Conservation (phyloP, 2,113 vertebrate genomes). For the Ursus arctos region DNA sequence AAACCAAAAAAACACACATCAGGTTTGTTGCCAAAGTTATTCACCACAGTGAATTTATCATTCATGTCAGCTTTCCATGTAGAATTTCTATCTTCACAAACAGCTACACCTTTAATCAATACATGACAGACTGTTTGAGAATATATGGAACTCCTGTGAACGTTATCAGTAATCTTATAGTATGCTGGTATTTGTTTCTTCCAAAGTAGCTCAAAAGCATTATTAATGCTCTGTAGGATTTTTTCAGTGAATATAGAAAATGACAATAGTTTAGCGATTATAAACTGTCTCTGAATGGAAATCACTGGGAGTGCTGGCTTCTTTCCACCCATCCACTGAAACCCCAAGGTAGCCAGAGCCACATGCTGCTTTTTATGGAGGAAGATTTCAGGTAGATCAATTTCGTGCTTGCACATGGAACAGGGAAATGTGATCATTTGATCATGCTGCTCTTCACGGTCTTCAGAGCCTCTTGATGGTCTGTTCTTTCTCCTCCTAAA, state of each 20-base stretch:
- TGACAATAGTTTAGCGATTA: constrained; percentile 70
- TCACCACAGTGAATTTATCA: constrained; percentile 76
- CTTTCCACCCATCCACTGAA: neutral
- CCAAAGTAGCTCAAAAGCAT: constrained; percentile 81
- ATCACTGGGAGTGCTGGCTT: neutral
- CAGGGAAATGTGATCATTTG: constrained; percentile 68
- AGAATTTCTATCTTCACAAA: constrained; percentile 85
- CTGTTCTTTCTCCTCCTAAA: neutral
- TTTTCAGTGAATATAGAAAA: constrained; percentile 70
- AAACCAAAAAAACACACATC: constrained; percentile 86
- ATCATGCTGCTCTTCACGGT: accelerated
- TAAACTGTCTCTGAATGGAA: constrained; percentile 46
- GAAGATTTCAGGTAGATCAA: neutral
- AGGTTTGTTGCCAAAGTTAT: constrained; percentile 83
- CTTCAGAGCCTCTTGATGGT: accelerated
- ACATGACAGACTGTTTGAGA: constrained; percentile 54
- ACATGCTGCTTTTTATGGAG: constrained; percentile 82
- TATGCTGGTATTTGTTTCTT: neutral
- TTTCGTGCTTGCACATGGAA: constrained; percentile 73
- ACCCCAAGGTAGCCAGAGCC: constrained; percentile 74
- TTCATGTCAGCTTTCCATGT: constrained; percentile 82
- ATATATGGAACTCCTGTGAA: neutral
- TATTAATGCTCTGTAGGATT: constrained; percentile 68
- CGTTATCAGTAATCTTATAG: neutral
- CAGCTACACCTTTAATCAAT: constrained; percentile 81